Evolutionary conservation across 2,113 vertebrate species (phyloP).

Genomic region (Antechinus flavipes): DNA sequence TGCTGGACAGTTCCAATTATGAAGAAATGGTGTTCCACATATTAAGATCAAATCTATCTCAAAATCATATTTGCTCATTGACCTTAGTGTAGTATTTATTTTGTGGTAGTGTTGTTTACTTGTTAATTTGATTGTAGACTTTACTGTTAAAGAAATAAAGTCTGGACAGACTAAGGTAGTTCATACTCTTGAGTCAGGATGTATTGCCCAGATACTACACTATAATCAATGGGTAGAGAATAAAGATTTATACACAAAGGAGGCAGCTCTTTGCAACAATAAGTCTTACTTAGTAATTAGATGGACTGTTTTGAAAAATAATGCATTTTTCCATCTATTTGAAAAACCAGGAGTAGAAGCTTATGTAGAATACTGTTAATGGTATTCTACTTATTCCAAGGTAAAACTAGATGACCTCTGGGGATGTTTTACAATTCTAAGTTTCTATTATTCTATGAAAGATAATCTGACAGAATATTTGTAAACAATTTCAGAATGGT

Average conservation of each 20-base stretch:
- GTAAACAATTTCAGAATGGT: not conserved
- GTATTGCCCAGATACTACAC: not conserved
- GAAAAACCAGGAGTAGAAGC: not conserved
- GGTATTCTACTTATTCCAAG: too few species aligned
- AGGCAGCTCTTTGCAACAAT: not conserved
- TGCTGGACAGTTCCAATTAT: not conserved
- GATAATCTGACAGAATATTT: not conserved
- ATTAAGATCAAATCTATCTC: not conserved
- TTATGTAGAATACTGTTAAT: not conserved
- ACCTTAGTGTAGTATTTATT: not conserved
- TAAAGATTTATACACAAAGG: not conserved
- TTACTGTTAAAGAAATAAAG: not conserved
- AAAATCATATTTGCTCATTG: not conserved
- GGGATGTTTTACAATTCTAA: not conserved
- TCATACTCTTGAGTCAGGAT: not conserved
- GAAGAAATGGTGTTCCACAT: not conserved
- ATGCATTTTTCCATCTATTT: not conserved
- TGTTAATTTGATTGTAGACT: not conserved
- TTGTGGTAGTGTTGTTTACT: not conserved
- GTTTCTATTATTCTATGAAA: not conserved
- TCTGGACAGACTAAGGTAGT: not conserved
- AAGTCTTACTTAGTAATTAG: not conserved
- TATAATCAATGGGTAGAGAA: not conserved
- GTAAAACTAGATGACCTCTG: not conserved
- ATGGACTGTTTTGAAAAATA: not conserved